Evolutionary conservation across 2,797 vertebrate species (phyloP).

Genomic region (Eremophila alpestris): DNA sequence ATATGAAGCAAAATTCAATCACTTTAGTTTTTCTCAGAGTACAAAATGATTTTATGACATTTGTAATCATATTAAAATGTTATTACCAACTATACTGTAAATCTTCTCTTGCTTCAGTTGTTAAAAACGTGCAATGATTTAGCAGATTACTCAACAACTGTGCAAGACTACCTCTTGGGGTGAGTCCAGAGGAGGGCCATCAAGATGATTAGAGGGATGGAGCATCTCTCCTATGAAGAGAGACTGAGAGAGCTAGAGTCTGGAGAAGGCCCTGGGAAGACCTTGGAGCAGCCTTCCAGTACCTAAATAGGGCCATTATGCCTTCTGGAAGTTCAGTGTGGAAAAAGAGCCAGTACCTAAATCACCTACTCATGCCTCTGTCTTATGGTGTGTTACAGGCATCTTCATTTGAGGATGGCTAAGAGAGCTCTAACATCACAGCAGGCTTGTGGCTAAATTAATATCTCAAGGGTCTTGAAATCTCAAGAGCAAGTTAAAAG

Average conservation of each 20-base stretch:
- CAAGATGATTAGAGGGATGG: not conserved
- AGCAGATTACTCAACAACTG: not conserved
- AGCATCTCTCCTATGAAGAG: not conserved
- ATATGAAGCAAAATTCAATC: not conserved
- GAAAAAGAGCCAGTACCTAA: not conserved
- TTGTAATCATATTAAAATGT: not conserved
- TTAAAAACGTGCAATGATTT: not conserved
- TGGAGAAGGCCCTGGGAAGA: not conserved
- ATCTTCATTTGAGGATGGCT: not conserved
- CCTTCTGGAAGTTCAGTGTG: not conserved
- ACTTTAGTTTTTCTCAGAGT: not conserved
- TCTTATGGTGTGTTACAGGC: not conserved
- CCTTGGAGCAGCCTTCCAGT: not conserved
- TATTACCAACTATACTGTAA: not conserved
- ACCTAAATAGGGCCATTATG: accelerated
- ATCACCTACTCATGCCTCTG: not conserved
- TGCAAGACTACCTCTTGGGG: not conserved
- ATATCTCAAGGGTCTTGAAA: not conserved
- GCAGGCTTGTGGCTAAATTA: not conserved
- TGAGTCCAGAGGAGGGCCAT: too few species aligned
- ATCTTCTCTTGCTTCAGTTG: not conserved
- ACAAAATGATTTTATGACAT: not conserved
- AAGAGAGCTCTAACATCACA: not conserved
- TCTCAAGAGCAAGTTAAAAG: not conserved
- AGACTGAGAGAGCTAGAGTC: not conserved